Percentiles rank a stretch among this genome's conserved stretches.
phyloP scores from a whole-genome alignment of 2,797 vertebrate species.

The Tinamus major region DNA sequence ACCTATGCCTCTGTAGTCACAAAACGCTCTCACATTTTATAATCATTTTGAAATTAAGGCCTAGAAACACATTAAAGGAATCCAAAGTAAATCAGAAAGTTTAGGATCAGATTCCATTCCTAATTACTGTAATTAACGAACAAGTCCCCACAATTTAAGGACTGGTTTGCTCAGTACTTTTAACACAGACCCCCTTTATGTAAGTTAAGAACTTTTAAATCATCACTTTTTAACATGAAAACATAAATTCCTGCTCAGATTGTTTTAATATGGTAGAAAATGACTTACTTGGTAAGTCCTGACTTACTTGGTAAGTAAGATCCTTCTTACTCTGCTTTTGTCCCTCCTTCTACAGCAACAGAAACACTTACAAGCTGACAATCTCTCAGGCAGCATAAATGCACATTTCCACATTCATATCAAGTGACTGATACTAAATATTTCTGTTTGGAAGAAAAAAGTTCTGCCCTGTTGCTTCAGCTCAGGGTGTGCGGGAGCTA shows the following conservation, averaged over 20 bases:
- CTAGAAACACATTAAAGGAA: constrained; percentile 50
- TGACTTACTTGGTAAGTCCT: neutral
- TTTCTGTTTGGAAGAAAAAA: neutral
- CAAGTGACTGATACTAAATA: neutral
- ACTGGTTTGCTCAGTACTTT: constrained; percentile 50
- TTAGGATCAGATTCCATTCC: constrained; percentile 71
- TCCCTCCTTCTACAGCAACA: neutral
- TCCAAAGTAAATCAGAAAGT: constrained; percentile 66
- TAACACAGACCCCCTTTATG: constrained; percentile 44
- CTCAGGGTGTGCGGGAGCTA: neutral
- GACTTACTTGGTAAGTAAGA: neutral
- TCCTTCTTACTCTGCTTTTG: neutral
- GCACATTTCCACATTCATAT: neutral
- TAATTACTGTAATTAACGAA: constrained; percentile 71
- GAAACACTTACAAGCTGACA: neutral
- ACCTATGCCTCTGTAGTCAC: neutral
- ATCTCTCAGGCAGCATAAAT: neutral
- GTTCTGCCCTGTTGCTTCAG: neutral
- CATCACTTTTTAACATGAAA: constrained; percentile 5
- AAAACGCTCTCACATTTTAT: constrained; percentile 33
- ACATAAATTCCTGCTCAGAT: neutral
- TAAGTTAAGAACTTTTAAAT: constrained; percentile 36
- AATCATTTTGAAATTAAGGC: constrained; percentile 54
- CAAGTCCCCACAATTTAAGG: constrained; percentile 70
- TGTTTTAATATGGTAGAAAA: neutral